phyloP scores from a whole-genome alignment of 2,113 vertebrate species.

The Thryonomys swinderianus region DNA sequence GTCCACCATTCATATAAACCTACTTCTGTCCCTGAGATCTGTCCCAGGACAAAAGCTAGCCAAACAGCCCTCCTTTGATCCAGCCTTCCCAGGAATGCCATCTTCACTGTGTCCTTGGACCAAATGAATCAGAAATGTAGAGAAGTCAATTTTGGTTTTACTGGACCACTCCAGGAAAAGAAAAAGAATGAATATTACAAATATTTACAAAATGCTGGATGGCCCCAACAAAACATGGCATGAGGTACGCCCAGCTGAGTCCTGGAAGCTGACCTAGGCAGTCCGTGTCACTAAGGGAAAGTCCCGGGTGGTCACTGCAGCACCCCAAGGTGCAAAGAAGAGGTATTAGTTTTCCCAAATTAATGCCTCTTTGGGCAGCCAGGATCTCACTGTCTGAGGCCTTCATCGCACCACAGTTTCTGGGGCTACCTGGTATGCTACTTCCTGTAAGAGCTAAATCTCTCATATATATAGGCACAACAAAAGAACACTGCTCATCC shows the following conservation, averaged over 20 bases:
- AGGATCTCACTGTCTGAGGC: background rate
- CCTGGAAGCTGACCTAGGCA: background rate
- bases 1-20: background rate
- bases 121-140: background rate
- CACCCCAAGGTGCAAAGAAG: background rate
- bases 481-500: fast-evolving
- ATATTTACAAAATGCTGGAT: background rate
- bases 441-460: background rate
- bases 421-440: background rate
- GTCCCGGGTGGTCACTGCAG: background rate
- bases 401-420: background rate
- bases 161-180: background rate
- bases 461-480: background rate
- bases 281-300: background rate
- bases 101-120: background rate
- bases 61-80: background rate
- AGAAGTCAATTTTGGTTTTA: background rate
- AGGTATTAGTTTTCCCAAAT: background rate
- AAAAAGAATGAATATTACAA: background rate
- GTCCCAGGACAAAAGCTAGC: too few relatives aligned
- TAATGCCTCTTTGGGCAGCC: background rate
- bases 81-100: background rate
- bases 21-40: background rate
- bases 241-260: background rate
- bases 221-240: background rate